Evolutionary conservation across 2,797 vertebrate species (phyloP).

Genomic region (Vultur gryphus): DNA sequence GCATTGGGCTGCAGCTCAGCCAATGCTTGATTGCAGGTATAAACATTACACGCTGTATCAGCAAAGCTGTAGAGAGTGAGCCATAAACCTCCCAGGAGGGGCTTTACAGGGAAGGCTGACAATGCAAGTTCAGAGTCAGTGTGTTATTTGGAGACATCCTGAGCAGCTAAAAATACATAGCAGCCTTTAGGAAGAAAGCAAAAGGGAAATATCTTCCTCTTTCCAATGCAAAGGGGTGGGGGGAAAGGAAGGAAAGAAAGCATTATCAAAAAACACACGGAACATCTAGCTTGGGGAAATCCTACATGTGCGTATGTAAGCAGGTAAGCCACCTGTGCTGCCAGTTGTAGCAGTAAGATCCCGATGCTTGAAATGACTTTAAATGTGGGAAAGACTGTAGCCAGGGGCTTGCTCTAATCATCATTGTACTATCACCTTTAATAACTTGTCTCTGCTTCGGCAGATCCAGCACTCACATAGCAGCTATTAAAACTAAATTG

Average conservation of each 20-base stretch:
- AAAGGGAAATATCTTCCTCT: conserved; percentile 6
- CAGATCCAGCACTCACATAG: background rate
- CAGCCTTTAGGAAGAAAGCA: conserved; percentile 1
- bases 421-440: conserved; percentile 13
- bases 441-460: conserved; percentile 34
- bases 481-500: conserved; percentile 38
- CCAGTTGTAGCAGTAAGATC: background rate
- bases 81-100: conserved; percentile 53
- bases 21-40: conserved; percentile 57
- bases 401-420: conserved; percentile 19
- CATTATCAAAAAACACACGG: background rate
- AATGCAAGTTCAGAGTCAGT: conserved; percentile 50
- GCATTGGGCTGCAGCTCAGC: background rate
- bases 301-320: background rate
- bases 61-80: conserved; percentile 40
- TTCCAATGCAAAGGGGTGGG: background rate
- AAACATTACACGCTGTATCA: conserved; percentile 59
- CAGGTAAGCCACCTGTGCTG: background rate
- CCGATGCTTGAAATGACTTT: background rate
- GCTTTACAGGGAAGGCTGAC: conserved; percentile 60
- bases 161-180: conserved; percentile 55
- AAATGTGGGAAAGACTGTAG: background rate
- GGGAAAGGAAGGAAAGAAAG: background rate
- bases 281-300: background rate
- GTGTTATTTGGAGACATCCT: conserved; percentile 41